phyloP scores from a whole-genome alignment of 2,888 invertebrate genomes.

The Tipula helvola region DNA sequence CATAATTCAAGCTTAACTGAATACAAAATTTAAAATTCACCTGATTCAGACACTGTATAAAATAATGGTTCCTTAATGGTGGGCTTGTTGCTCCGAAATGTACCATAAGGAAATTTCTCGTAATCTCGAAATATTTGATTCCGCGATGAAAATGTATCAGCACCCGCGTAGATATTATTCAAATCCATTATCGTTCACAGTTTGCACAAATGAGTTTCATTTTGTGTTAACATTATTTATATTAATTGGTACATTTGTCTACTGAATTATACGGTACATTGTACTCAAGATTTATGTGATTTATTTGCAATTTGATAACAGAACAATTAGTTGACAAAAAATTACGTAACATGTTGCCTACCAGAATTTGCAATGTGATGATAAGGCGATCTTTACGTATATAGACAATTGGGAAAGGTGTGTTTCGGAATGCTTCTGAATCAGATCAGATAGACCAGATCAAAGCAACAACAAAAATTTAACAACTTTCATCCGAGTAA shows the following conservation, averaged over 20 bases:
- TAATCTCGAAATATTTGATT: conserved; percentile 38
- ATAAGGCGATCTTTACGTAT: too few relatives aligned
- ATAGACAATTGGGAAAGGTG: too few relatives aligned
- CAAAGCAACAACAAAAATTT: too few relatives aligned
- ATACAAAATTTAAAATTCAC: neutral
- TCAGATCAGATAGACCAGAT: too few relatives aligned
- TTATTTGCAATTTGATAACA: neutral
- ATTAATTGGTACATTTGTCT: neutral
- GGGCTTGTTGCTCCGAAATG: neutral
- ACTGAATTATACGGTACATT: neutral
- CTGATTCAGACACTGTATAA: neutral
- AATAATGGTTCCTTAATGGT: neutral
- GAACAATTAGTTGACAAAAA: neutral
- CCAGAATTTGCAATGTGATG: neutral
- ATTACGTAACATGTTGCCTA: neutral
- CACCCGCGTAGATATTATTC: conserved; percentile 42
- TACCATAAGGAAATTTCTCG: conserved; percentile 37
- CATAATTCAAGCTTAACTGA: neutral
- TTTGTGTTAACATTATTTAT: neutral
- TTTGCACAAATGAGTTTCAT: neutral
- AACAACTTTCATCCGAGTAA: too few relatives aligned
- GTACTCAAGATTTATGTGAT: neutral
- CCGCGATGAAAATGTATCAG: conserved; percentile 36
- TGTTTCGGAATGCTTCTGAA: too few relatives aligned
- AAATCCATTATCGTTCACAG: conserved; percentile 39